Evolutionary conservation across 2,888 invertebrate genomes (phyloP).

Genomic region (Choreutis nemorana): DNA sequence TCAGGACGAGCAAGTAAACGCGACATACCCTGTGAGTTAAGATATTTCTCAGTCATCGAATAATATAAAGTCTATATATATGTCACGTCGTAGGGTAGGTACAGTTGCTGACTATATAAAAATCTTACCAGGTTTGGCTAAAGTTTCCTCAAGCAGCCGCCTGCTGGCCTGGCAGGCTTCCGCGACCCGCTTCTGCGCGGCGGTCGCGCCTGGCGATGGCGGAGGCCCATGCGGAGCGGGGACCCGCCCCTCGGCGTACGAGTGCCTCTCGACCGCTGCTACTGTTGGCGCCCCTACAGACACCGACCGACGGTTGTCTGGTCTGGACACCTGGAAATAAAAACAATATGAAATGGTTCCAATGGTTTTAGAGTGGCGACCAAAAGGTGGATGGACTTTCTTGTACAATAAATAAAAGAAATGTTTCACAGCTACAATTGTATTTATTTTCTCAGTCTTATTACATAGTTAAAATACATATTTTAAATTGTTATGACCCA

Average conservation of each 20-base stretch:
- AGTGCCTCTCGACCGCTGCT: slow-evolving; percentile 30
- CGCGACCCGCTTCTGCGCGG: slow-evolving; percentile 35
- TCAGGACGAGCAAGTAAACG: too few relatives aligned
- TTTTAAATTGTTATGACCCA: too few relatives aligned
- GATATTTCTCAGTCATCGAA: too few relatives aligned
- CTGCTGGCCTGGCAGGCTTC: slow-evolving; percentile 66
- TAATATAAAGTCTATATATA: too few relatives aligned
- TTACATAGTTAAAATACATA: too few relatives aligned
- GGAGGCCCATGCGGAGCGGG: slow-evolving; percentile 51
- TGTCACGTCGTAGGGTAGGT: too few relatives aligned
- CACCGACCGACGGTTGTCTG: slow-evolving; percentile 39
- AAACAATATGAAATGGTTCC: neutral
- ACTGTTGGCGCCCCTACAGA: slow-evolving; percentile 27
- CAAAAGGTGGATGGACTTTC: neutral
- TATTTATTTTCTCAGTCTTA: too few relatives aligned
- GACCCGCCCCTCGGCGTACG: slow-evolving; percentile 44
- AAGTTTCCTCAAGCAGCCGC: slow-evolving; percentile 73
- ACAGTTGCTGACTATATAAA: slow-evolving; percentile 1
- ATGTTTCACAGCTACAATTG: too few relatives aligned
- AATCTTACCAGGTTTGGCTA: slow-evolving; percentile 62
- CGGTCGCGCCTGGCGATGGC: slow-evolving; percentile 44
- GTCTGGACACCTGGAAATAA: slow-evolving; percentile 36
- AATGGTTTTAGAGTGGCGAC: too few relatives aligned
- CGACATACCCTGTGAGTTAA: too few relatives aligned
- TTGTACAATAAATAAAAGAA: neutral